These are phyloP conservation scores for Myotis findleyi DNA, from an alignment of 2,797 vertebrate species.

Conservation along the genomic window DNA sequence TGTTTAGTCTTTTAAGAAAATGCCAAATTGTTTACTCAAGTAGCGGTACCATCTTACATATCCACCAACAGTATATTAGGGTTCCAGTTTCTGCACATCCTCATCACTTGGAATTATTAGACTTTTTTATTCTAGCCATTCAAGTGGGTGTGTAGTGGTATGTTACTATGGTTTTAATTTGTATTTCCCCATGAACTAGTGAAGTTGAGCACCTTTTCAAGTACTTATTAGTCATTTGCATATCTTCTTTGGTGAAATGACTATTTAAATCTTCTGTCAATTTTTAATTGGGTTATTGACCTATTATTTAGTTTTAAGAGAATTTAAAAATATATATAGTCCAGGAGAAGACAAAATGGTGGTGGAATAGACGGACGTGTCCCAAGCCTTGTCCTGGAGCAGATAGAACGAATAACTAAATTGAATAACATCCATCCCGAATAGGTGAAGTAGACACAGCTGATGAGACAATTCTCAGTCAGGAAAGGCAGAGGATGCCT, in stretches of 20 bases:
- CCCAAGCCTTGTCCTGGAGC: no score
- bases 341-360: no score
- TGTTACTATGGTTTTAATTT: background rate
- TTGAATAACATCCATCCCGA: no score
- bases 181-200: background rate
- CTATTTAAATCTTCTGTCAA: background rate
- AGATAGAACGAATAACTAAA: no score
- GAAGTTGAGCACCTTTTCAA: background rate
- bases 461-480: no score
- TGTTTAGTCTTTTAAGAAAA: background rate
- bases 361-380: no score
- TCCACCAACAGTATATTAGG: background rate
- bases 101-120: background rate
- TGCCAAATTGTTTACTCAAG: conserved; percentile 5
- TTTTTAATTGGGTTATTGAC: background rate
- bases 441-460: no score
- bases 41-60: background rate
- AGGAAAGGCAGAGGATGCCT: no score
- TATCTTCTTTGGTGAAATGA: background rate
- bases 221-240: background rate
- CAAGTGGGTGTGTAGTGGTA: background rate
- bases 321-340: background rate
- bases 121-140: background rate
- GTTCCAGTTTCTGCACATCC: background rate
- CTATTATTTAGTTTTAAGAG: background rate